Percentiles rank a stretch among this genome's conserved stretches.
phyloP scores from a whole-genome alignment of 2,888 invertebrate genomes.

The Pristionchus fissidentatus region DNA sequence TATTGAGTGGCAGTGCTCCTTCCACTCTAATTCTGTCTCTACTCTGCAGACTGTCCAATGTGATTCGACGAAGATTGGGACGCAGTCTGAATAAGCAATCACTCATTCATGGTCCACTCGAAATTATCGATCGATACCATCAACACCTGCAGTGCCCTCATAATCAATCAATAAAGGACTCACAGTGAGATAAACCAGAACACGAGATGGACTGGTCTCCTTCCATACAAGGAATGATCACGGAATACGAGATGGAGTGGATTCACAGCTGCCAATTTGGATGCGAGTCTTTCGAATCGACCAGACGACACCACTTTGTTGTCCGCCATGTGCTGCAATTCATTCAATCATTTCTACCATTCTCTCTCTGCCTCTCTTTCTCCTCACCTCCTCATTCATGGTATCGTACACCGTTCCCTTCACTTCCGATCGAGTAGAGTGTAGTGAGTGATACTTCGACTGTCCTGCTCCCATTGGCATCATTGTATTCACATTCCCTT shows the following conservation, averaged over 20 bases:
- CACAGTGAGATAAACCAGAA: conserved; percentile 30
- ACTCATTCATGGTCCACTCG: too few relatives aligned
- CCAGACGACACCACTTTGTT: background rate
- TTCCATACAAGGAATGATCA: conserved; percentile 7
- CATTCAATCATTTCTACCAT: background rate
- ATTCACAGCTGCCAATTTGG: background rate
- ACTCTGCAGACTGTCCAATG: conserved; percentile 17
- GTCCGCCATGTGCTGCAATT: background rate
- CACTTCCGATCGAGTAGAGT: background rate
- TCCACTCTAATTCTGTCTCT: conserved; percentile 26
- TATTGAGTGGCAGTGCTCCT: conserved; percentile 4
- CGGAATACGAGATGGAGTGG: conserved; percentile 36
- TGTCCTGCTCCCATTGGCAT: background rate
- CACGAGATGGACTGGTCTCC: conserved; percentile 9
- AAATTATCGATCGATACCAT: too few relatives aligned
- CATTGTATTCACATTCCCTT: conserved; percentile 3
- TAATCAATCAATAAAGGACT: background rate
- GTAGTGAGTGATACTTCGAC: background rate
- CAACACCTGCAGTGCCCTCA: too few relatives aligned
- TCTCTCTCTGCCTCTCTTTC: background rate
- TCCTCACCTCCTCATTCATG: background rate
- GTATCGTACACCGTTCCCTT: background rate
- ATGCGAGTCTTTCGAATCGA: conserved; percentile 40
- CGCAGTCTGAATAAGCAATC: conserved; percentile 11
- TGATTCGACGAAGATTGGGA: conserved; percentile 31